Evolutionary conservation across 2,888 invertebrate genomes (phyloP), one percentile per base, ranked within the genome.

Genomic region (Nephrotoma appendiculata): DNA sequence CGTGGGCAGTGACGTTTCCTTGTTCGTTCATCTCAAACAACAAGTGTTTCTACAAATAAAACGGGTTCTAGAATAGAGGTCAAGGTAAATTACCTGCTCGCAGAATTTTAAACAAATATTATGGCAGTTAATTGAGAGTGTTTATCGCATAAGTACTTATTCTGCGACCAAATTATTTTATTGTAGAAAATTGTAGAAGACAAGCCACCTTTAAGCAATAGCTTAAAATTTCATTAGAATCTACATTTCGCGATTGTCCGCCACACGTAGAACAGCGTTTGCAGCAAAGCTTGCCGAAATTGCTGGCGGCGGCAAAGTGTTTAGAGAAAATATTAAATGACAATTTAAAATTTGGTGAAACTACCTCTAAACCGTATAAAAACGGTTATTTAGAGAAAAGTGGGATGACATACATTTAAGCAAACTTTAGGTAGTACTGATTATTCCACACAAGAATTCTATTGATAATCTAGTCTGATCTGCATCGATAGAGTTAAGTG

Each of bases 41-140:
- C 88, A 90, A 92, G 90, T n/a, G n/a, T n/a, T n/a, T n/a, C n/a
- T n/a, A n/a, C n/a, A n/a, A n/a, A n/a, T n/a, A n/a, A n/a, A n/a
- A n/a, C n/a, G n/a, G n/a, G n/a, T n/a, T n/a, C n/a, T n/a, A n/a
- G n/a, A n/a, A n/a, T n/a, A n/a, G n/a, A n/a, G n/a, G n/a, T n/a
- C n/a, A n/a, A n/a, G n/a, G n/a, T 90, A 94, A 92, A 92, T 92
- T 87, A 90, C 94, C 89, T 89, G 93, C 87, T 90, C 88, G 89
- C 91, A 91, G 92, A 90, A 94, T 91, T 89, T 94, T 92, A 89
- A 94, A 90, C 91, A 92, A 90, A 89, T 96, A 89, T 93, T 98
- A 5, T 98, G 98, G 98, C 95, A 95, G 87, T 97, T 97, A 89
- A 93, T 98, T 89, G 98, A 98, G 90, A 91, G 92, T 97, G 7